These are phyloP conservation scores for Melangyna quadrimaculata DNA, from an alignment of 2,888 invertebrate species.

Conservation along the genomic window DNA sequence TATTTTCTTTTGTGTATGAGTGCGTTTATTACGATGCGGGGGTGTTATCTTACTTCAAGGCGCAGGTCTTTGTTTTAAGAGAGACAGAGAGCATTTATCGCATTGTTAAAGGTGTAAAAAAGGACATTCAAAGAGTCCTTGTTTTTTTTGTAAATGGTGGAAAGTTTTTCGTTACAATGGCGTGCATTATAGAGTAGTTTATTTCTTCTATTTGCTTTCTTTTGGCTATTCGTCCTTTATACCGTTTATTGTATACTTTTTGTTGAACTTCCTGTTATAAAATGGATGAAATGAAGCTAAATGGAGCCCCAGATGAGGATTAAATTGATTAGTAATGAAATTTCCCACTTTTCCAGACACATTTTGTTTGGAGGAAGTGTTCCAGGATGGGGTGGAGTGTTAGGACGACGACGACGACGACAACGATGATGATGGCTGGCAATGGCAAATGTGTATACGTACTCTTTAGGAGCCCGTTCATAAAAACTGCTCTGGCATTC, in stretches of 20 bases:
- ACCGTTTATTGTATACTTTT: slow-evolving; percentile 24
- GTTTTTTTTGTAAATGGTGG: slow-evolving; percentile 44
- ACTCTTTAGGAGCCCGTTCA: background rate
- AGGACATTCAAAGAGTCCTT: slow-evolving; percentile 43
- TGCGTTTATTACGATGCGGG: slow-evolving; percentile 23
- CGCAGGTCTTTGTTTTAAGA: slow-evolving; percentile 37
- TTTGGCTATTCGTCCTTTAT: slow-evolving; percentile 39
- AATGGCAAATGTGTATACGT: slow-evolving; percentile 61
- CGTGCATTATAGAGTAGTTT: slow-evolving; percentile 56
- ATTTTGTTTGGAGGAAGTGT: slow-evolving; percentile 30
- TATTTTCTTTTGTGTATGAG: slow-evolving; percentile 19
- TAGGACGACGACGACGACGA: background rate
- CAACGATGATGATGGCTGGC: slow-evolving; percentile 46
- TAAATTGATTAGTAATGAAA: slow-evolving; percentile 75
- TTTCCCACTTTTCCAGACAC: slow-evolving; percentile 72
- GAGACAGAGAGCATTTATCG: slow-evolving; percentile 40
- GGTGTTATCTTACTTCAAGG: slow-evolving; percentile 53
- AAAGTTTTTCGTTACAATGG: slow-evolving; percentile 60
- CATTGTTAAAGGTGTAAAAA: slow-evolving; percentile 60
- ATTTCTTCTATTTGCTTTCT: slow-evolving; percentile 10
- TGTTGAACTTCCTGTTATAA: slow-evolving; percentile 60
- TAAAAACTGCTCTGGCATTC: slow-evolving; percentile 26
- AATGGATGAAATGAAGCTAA: slow-evolving; percentile 72
- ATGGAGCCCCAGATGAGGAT: slow-evolving; percentile 74
- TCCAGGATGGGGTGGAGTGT: background rate